A percentile compares a stretch with the other conserved stretches of the same genome.
These are phyloP conservation scores for Hemistola chrysoprasaria DNA, from an alignment of 2,888 invertebrate species.

Conservation along the genomic window DNA sequence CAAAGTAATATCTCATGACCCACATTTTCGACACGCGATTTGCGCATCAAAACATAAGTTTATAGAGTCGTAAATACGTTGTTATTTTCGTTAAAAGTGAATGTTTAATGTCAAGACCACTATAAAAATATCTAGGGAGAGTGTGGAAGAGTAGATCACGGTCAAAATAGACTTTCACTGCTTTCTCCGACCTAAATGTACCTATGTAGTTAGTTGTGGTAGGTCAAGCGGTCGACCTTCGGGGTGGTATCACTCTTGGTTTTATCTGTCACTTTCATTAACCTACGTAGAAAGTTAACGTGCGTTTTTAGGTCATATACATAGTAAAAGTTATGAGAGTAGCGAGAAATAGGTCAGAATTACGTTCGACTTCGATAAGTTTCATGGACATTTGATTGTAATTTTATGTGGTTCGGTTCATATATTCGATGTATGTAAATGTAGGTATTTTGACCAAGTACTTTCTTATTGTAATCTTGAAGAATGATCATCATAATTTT, in stretches of 20 bases:
- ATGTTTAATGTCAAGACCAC: conserved; percentile 55
- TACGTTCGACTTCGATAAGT: neutral
- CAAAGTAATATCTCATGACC: conserved; percentile 41
- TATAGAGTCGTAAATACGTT: conserved; percentile 33
- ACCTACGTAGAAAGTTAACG: conserved; percentile 62
- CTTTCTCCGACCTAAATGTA: conserved; percentile 70
- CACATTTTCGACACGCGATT: conserved; percentile 33
- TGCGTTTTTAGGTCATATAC: conserved; percentile 47
- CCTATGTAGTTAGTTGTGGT: no score
- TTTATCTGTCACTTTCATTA: conserved; percentile 74
- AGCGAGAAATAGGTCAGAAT: conserved; percentile 37
- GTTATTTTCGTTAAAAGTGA: conserved; percentile 40
- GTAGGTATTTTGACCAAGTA: no score
- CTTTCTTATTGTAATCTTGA: no score
- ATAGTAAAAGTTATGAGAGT: conserved; percentile 41
- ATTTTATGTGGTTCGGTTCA: no score
- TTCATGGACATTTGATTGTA: no score
- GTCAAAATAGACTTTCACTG: conserved; percentile 71
- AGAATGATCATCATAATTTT: no score
- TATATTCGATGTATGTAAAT: no score
- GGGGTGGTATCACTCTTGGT: conserved; percentile 66
- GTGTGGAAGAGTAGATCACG: conserved; percentile 68
- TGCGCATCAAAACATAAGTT: conserved; percentile 20
- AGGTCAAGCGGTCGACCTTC: conserved; percentile 68
- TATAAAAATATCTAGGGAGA: conserved; percentile 61